A percentile compares a stretch with the other conserved stretches of the same genome.
These are phyloP conservation scores for Teleogryllus oceanicus DNA, from an alignment of 2,888 invertebrate species.

Conservation along the genomic window DNA sequence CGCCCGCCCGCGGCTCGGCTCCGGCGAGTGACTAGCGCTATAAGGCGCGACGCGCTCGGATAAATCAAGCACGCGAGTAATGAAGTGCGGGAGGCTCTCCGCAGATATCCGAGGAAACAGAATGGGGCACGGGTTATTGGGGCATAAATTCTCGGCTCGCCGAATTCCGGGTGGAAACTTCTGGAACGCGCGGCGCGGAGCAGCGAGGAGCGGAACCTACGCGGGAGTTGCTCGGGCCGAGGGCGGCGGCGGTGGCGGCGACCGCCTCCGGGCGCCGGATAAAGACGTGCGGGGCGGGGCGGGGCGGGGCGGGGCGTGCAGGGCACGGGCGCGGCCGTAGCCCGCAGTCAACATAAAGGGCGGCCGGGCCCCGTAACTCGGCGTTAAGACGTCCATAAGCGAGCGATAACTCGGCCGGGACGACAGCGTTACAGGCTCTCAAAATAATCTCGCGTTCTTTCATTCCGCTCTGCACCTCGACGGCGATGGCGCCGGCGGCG, in stretches of 20 bases:
- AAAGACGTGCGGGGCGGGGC: conserved; percentile 5
- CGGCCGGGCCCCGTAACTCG: background rate
- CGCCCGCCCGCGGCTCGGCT: background rate
- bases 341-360: background rate
- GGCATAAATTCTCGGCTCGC: conserved; percentile 18
- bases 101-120: background rate
- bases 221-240: background rate
- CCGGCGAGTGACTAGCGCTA: background rate
- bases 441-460: conserved; percentile 27
- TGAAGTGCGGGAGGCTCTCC: conserved; percentile 18
- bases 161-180: background rate
- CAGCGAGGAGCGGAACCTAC: too few species aligned
- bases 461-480: conserved; percentile 35
- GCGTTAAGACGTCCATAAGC: background rate
- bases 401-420: background rate
- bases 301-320: too few species aligned
- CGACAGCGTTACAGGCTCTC: conserved; percentile 24
- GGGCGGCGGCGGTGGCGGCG: background rate
- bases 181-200: background rate
- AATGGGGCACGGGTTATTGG: conserved; percentile 12
- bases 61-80: background rate
- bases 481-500: conserved; percentile 34
- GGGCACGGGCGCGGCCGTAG: background rate
- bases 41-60: background rate
- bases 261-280: background rate